Conservation (phyloP, 2,113 vertebrate genomes). For the Misgurnus anguillicaudatus region DNA sequence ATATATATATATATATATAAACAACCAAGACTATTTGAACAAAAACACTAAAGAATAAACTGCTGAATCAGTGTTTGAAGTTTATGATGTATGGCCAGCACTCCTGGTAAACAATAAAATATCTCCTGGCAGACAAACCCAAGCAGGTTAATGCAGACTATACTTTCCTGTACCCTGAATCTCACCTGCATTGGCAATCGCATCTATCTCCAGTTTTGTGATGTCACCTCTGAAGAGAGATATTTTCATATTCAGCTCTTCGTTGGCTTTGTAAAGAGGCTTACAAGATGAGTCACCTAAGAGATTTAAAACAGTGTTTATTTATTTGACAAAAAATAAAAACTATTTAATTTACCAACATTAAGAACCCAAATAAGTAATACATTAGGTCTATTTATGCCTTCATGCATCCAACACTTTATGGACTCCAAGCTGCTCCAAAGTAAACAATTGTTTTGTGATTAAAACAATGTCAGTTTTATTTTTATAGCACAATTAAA, state of each 20-base stretch:
- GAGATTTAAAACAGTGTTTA: neutral
- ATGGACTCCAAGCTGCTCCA: neutral
- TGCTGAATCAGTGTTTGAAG: slow-evolving; percentile 13
- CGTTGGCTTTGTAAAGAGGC: slow-evolving; percentile 54
- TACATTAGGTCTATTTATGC: neutral
- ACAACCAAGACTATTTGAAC: neutral
- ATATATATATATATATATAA: too few species aligned
- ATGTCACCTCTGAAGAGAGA: slow-evolving; percentile 84
- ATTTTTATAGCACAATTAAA: too few species aligned
- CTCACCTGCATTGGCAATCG: slow-evolving; percentile 85
- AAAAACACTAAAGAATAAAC: neutral
- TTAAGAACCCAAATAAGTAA: neutral
- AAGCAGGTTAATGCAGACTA: neutral
- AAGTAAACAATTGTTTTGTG: neutral
- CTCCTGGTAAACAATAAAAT: neutral
- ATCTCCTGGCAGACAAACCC: neutral
- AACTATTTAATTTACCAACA: neutral
- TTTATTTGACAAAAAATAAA: neutral
- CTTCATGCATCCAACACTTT: neutral
- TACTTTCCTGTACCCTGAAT: neutral
- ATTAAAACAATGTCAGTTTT: too few species aligned
- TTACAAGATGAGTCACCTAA: slow-evolving; percentile 50
- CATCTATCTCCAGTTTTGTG: slow-evolving; percentile 86
- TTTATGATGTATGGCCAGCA: neutral
- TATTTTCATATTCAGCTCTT: slow-evolving; percentile 80